Base-by-base conservation (phyloP, 2,113 vertebrate genomes). In the Triplophysa siluroides region DNA sequence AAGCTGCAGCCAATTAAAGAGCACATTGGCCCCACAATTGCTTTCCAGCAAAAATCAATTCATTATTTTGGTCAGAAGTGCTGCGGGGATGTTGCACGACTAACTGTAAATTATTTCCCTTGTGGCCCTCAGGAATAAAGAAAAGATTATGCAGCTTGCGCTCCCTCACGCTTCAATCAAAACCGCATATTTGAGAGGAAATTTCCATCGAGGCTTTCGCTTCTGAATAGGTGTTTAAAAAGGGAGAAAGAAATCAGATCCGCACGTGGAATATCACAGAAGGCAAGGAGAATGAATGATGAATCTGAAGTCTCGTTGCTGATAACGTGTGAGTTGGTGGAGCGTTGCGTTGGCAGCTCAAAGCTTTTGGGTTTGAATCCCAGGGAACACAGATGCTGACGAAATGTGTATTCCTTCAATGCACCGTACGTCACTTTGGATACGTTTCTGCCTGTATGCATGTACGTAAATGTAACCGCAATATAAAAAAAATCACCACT, bases 1-100 rank as follows among this genome's bases (percentile, higher is more conserved):
- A 78, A 52, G 63, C 38, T 77, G 58, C 63, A 84, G 56, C 80
- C 86, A 88, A 90, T 91, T 90, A 90, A 83, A 86, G 80, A 43
- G 80, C 78, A 83, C 69, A 70, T n/a, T 19, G 75, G 80, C 67
- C 60, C 58, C 58, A 80, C 72, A 62, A 78, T 50, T 69, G 38
- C 82, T 75, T 77, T 50, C 54, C 54, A 72, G 69, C 72, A 64
- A 41, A 54, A 84, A 84, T 86, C 54, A 79, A 81, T 87, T 89
- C 82, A 86, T 88, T 86, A 84, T 81, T 80, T 81, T 73, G 56
- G 23, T 74, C 72, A 67, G 73, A 73, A 38, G 29, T 76, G 66
- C 71, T 83, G 78, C 80, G 62, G 52, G 76, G 68, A 71, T 72
- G 61, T 67, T 84, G 81, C 79, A 71, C 64, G 52, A 80, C 63